phyloP scores from a whole-genome alignment of 2,113 vertebrate species.

The Prietella phreatophila region DNA sequence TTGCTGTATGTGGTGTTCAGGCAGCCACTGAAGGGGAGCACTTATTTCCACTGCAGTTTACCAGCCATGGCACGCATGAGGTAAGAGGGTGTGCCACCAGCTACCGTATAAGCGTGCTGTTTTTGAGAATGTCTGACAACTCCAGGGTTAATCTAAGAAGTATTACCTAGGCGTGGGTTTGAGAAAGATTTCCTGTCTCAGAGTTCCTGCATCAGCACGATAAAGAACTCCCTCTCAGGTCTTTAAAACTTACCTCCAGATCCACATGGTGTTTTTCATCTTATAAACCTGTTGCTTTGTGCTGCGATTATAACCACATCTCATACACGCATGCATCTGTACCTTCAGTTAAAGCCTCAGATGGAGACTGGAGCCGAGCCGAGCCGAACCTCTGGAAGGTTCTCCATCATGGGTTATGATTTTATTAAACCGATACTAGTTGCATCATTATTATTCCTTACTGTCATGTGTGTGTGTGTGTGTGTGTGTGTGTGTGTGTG shows the following conservation, averaged over 20 bases:
- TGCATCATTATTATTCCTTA: background rate
- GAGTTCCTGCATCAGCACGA: conserved; percentile 1
- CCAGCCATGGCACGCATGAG: conserved; percentile 32
- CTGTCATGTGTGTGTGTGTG: too few species aligned
- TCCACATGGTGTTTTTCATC: background rate
- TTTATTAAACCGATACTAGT: background rate
- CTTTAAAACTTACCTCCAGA: background rate
- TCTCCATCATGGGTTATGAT: background rate
- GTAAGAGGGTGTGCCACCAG: conserved; percentile 41
- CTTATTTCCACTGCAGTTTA: conserved; percentile 38
- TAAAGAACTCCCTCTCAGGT: background rate
- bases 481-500: too few species aligned
- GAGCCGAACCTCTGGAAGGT: background rate
- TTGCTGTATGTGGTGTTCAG: conserved; percentile 14
- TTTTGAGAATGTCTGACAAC: background rate
- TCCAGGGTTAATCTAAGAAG: background rate
- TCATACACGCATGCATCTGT: background rate
- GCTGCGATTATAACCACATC: too few species aligned
- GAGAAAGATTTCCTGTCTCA: conserved; percentile 25
- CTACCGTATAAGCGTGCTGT: background rate
- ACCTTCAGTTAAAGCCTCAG: background rate
- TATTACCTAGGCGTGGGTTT: conserved; percentile 20
- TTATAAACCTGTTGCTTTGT: background rate
- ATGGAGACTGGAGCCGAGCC: background rate
- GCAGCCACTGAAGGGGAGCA: background rate